These are phyloP conservation scores for Graptemys geographica DNA, from an alignment of 2,797 vertebrate genomes.

Conservation along the genomic window DNA sequence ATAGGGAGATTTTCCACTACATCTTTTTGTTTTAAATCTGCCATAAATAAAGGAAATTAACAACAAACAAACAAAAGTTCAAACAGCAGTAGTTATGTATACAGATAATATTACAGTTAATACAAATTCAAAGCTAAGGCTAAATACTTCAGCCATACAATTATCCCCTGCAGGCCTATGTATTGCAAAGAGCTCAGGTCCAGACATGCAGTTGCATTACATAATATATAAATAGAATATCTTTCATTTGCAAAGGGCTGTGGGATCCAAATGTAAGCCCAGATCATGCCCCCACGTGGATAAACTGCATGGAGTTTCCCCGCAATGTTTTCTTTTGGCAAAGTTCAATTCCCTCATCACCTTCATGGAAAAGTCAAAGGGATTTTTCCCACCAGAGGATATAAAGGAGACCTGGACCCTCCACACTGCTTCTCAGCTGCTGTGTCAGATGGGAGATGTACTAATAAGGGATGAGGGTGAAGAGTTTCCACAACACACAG, in stretches of 20 bases:
- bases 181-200: conserved; percentile 33
- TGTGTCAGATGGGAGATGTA: not conserved
- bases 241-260: not conserved
- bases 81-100: conserved; percentile 36
- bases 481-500: not conserved
- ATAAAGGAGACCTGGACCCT: not conserved
- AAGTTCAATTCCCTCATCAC: not conserved
- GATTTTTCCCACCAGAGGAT: not conserved
- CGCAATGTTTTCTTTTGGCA: not conserved
- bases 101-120: not conserved
- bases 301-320: not conserved
- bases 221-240: conserved; percentile 14
- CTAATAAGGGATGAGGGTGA: not conserved
- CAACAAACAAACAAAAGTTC: conserved; percentile 39
- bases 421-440: fast-evolving
- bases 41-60: not conserved
- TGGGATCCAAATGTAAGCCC: fast-evolving
- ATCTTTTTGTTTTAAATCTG: not conserved
- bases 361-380: not conserved
- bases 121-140: conserved; percentile 24
- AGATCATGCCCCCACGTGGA: not conserved
- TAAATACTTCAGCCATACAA: conserved; percentile 61
- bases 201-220: conserved; percentile 50
- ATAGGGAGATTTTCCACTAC: not conserved
- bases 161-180: conserved; percentile 45